These are phyloP conservation scores for Selenia dentaria DNA, from an alignment of 2,888 invertebrate species.

Conservation along the genomic window DNA sequence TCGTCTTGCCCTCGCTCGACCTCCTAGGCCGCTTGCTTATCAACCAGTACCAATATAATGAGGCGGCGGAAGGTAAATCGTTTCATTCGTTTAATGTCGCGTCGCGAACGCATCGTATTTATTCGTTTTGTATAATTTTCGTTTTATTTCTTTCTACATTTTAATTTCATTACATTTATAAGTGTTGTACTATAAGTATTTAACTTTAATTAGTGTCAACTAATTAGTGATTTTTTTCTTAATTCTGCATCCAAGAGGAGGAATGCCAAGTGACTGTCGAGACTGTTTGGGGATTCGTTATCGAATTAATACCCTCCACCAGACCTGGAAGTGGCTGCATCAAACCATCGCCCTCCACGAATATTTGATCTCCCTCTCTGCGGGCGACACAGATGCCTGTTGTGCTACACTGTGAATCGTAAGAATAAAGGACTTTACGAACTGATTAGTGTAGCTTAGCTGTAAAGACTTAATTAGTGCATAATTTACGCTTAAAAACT, in stretches of 20 bases:
- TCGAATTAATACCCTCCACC: slow-evolving; percentile 94
- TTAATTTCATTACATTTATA: slow-evolving; percentile 27
- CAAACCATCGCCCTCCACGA: slow-evolving; percentile 95
- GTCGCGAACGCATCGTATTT: slow-evolving; percentile 43
- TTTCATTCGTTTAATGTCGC: slow-evolving; percentile 64
- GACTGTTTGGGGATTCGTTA: slow-evolving; percentile 95
- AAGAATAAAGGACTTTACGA: slow-evolving; percentile 44
- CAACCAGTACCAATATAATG: slow-evolving; percentile 77
- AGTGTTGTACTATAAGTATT: slow-evolving; percentile 31
- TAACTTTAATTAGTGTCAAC: slow-evolving; percentile 48
- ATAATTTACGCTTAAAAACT: slow-evolving; percentile 60
- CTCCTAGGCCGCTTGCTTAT: slow-evolving; percentile 78
- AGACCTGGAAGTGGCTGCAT: slow-evolving; percentile 98
- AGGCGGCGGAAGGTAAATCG: slow-evolving; percentile 66
- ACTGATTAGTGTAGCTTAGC: slow-evolving; percentile 41
- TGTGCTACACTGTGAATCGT: slow-evolving; percentile 57
- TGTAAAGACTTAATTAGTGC: slow-evolving; percentile 36
- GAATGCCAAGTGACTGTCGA: slow-evolving; percentile 89
- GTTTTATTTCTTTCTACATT: slow-evolving; percentile 14
- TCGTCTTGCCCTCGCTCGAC: slow-evolving; percentile 79
- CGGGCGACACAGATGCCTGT: slow-evolving; percentile 88
- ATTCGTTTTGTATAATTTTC: slow-evolving; percentile 18
- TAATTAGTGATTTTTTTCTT: slow-evolving; percentile 70
- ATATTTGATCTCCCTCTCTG: slow-evolving; percentile 92
- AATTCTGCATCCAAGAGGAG: slow-evolving; percentile 82